Base-by-base conservation (phyloP, 2,797 vertebrate genomes). In the Cyprinodon diabolis region DNA sequence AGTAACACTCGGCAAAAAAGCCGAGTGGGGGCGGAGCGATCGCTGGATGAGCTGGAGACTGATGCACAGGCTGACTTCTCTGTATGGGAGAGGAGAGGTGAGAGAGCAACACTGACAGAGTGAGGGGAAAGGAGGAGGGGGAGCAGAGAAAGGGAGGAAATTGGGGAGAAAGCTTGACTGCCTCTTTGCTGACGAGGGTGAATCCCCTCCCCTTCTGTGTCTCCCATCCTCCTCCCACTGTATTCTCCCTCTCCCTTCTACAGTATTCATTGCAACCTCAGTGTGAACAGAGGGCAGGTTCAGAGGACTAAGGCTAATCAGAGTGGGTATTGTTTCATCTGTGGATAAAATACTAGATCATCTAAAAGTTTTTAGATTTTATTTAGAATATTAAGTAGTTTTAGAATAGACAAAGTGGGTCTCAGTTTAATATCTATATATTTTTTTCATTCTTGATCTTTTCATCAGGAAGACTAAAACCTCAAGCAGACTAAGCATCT, bases 61-160 rank as follows among this genome's bases (percentile, higher is more conserved):
- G 86, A 88, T 80, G 82, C 86, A 86, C 68, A 81, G 88, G 77
- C 86, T 84, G 88, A 89, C 83, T 91, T 83, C 75, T 86, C 83
- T 81, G 72, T 80, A 84, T 56, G 79, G 79, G 72, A 87, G 77
- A 78, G 79, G 86, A 86, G 87, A 84, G 78, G 86, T 73, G 90
- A 82, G 86, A 84, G 83, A 90, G 80, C 14, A 74, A 87, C 75
- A 84, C 77, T 78, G 70, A 85, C 68, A 69, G 60, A 70, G 70
- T 75, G 72, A 70, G 79, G 71, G 71, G 83, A 76, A 81, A 69
- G 75, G 75, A 66, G 57, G 62, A 72, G 51, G 76, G 66, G 12
- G 37, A 2, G 14, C 72, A 77, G 57, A 69, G 66, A 62, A 67
- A 71, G 82, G 30, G 62, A 74, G 74, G 23, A 43, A 82, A 86